Conservation (phyloP, 2,113 vertebrate species). For the Sinocyclocheilus rhinocerous region DNA sequence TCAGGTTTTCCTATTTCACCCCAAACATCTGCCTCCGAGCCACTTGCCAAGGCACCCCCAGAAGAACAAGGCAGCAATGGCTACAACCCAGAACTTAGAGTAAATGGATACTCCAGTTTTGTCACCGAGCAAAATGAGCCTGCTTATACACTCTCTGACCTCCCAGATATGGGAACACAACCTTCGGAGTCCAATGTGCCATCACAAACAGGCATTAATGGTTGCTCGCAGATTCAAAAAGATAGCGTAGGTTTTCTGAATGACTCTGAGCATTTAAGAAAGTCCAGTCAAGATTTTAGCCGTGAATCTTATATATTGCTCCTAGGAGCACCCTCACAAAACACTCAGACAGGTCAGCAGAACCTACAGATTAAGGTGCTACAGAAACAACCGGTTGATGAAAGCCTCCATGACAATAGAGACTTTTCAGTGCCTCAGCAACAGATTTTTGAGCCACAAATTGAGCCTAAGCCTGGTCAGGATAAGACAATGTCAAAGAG, state of each 20-base stretch:
- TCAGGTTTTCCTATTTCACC: conserved; percentile 86
- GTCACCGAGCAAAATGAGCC: conserved; percentile 67
- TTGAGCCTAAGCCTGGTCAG: conserved; percentile 59
- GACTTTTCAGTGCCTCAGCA: conserved; percentile 8
- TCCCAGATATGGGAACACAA: conserved; percentile 65
- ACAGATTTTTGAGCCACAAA: conserved; percentile 55
- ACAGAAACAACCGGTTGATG: conserved; percentile 56
- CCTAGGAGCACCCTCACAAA: conserved; percentile 60
- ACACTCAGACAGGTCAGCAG: conserved; percentile 57
- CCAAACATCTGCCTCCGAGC: conserved; percentile 82
- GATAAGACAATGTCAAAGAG: conserved; percentile 64
- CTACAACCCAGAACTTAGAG: conserved; percentile 72
- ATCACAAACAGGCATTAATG: conserved; percentile 72
- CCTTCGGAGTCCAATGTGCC: conserved; percentile 70
- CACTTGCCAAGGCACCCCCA: conserved; percentile 75
- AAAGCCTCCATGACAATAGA: conserved; percentile 44
- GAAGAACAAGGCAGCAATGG: conserved; percentile 72
- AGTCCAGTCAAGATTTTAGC: conserved; percentile 77
- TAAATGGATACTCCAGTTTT: conserved; percentile 77
- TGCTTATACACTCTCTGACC: conserved; percentile 66
- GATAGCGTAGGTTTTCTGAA: conserved; percentile 72
- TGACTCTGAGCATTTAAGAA: conserved; percentile 71
- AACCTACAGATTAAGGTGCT: conserved; percentile 63
- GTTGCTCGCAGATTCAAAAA: conserved; percentile 74
- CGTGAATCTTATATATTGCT: conserved; percentile 71